These are phyloP conservation scores for Callaeas wilsoni DNA, from an alignment of 2,113 vertebrate species.

Conservation along the genomic window DNA sequence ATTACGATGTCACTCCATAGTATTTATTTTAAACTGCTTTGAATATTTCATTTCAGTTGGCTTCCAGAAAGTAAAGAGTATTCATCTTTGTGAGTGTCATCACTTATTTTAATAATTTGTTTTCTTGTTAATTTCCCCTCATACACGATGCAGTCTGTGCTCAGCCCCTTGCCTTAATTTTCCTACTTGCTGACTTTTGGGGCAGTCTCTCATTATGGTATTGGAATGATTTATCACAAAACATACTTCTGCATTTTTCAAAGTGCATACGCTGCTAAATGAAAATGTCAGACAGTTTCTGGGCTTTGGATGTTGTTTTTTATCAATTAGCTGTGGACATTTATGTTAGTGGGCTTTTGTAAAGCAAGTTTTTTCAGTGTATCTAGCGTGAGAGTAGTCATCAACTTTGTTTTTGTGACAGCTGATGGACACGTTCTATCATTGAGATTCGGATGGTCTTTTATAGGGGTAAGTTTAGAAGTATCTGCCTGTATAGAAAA, in stretches of 20 bases:
- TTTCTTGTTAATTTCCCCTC: not conserved
- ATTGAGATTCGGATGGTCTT: not conserved
- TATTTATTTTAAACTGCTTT: slow-evolving; percentile 19
- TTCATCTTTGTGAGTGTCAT: slow-evolving; percentile 13
- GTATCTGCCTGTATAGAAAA: not conserved
- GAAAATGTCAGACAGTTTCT: not conserved
- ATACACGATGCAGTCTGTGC: not conserved
- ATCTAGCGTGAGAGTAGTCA: not conserved
- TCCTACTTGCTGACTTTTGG: not conserved
- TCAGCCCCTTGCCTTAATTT: not conserved
- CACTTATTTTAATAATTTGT: not conserved
- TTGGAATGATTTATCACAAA: not conserved
- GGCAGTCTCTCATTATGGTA: not conserved
- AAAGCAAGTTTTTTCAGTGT: not conserved
- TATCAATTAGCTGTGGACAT: not conserved
- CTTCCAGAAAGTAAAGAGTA: slow-evolving; percentile 10
- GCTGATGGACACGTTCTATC: not conserved
- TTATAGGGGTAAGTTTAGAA: not conserved
- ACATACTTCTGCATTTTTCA: not conserved
- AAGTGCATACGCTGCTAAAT: not conserved
- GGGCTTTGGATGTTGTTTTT: not conserved
- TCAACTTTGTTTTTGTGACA: not conserved
- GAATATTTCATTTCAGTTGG: not conserved
- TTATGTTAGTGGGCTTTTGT: not conserved
- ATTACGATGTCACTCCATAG: not conserved